phyloP scores from a whole-genome alignment of 2,113 vertebrate species.

The Donacobius atricapilla region DNA sequence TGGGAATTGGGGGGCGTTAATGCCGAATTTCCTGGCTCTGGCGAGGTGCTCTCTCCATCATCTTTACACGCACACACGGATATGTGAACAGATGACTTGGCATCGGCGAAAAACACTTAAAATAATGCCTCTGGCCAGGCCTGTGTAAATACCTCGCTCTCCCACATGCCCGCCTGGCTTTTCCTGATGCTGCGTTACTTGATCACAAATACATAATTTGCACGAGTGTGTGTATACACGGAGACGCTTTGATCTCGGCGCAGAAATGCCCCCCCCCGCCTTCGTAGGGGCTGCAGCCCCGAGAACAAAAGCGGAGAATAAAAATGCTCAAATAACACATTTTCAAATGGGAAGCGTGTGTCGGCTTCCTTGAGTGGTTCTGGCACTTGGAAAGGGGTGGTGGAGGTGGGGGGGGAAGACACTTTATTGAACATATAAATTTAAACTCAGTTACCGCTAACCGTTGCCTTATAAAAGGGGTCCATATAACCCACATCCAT shows the following conservation, averaged over 20 bases:
- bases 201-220: constrained; percentile 68
- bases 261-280: neutral
- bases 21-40: neutral
- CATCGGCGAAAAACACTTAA: constrained; percentile 11
- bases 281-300: constrained; percentile 2
- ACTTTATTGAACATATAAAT: constrained; percentile 61
- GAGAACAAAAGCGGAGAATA: constrained; percentile 46
- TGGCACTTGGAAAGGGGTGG: neutral
- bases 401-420: neutral
- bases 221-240: constrained; percentile 59
- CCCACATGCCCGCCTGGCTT: constrained; percentile 40
- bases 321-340: constrained; percentile 48
- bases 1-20: neutral
- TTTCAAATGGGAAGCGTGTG: constrained; percentile 58
- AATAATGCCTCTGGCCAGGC: constrained; percentile 52
- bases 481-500: constrained; percentile 31
- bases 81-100: constrained; percentile 56
- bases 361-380: constrained; percentile 32
- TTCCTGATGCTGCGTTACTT: constrained; percentile 41
- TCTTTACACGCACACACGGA: neutral
- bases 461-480: constrained; percentile 52
- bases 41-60: constrained; percentile 13
- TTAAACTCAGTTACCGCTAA: constrained; percentile 44
- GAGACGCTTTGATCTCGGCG: neutral
- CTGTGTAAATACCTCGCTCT: constrained; percentile 61